phyloP scores from a whole-genome alignment of 2,113 vertebrate genomes.

The Pagrus major region DNA sequence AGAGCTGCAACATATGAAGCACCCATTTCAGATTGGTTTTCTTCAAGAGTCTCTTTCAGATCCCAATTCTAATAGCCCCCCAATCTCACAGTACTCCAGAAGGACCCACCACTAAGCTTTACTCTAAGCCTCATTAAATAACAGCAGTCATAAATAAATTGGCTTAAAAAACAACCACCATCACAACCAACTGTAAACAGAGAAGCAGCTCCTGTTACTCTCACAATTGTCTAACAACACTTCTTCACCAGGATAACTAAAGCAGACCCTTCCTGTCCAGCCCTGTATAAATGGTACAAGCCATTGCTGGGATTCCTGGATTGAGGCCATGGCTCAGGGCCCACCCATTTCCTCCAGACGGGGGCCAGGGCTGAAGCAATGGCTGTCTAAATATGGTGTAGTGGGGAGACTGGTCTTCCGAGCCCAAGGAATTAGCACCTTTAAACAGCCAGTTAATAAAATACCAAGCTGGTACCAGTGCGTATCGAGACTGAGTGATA shows the following conservation, averaged over 20 bases:
- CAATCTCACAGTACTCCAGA: background rate
- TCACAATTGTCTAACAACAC: slow-evolving; percentile 10
- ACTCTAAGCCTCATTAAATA: background rate
- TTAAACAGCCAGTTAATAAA: slow-evolving; percentile 34
- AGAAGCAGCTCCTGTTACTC: background rate
- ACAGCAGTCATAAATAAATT: background rate
- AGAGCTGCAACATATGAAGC: background rate
- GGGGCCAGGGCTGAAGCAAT: slow-evolving; percentile 36
- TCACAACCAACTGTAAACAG: background rate
- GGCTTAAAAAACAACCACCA: background rate
- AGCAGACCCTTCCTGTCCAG: slow-evolving; percentile 41
- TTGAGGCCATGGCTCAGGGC: slow-evolving; percentile 44
- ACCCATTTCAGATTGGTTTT: background rate
- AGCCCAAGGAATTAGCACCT: slow-evolving; percentile 44
- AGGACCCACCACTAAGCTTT: background rate
- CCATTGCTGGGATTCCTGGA: slow-evolving; percentile 74
- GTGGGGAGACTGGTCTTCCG: slow-evolving; percentile 24
- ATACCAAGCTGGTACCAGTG: slow-evolving; percentile 25
- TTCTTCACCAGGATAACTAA: slow-evolving; percentile 22
- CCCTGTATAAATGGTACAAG: slow-evolving; percentile 51
- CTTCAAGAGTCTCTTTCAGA: background rate
- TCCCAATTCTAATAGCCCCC: background rate
- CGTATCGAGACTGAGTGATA: background rate
- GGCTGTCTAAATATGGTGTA: slow-evolving; percentile 67
- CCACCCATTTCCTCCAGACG: slow-evolving; percentile 75